phyloP scores from a whole-genome alignment of 2,888 invertebrate genomes.

The Nomada fabriciana region DNA sequence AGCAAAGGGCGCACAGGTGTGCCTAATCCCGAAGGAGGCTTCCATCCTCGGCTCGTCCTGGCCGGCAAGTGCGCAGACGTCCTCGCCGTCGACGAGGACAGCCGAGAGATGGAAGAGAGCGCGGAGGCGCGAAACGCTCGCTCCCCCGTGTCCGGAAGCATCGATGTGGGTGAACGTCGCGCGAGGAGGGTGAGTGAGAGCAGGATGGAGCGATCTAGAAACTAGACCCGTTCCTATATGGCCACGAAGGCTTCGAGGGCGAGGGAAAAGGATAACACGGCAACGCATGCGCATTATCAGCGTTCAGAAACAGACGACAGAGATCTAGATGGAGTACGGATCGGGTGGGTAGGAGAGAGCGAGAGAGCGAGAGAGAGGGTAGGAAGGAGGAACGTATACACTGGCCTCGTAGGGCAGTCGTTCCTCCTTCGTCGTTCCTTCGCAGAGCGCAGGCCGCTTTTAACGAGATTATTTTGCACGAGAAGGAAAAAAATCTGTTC shows the following conservation, averaged over 20 bases:
- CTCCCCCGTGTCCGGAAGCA: slow-evolving; percentile 65
- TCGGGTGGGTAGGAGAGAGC: slow-evolving; percentile 42
- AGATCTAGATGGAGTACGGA: slow-evolving; percentile 56
- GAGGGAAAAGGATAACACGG: slow-evolving; percentile 42
- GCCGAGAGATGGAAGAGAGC: slow-evolving; percentile 44
- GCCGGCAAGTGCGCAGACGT: slow-evolving; percentile 68
- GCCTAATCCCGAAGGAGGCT: slow-evolving; percentile 40
- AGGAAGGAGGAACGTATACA: slow-evolving; percentile 72
- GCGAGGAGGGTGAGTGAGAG: slow-evolving; percentile 48
- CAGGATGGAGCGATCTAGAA: slow-evolving; percentile 54
- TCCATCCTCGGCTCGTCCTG: slow-evolving; percentile 47
- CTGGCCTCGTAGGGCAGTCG: slow-evolving; percentile 78
- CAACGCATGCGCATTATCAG: slow-evolving; percentile 46
- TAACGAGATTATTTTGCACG: slow-evolving; percentile 78
- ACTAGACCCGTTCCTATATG: slow-evolving; percentile 11
- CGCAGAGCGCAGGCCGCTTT: slow-evolving; percentile 74
- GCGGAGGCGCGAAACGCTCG: slow-evolving; percentile 64
- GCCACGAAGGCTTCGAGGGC: background rate
- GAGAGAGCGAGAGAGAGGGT: slow-evolving; percentile 42
- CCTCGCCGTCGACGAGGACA: slow-evolving; percentile 53
- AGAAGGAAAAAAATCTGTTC: background rate
- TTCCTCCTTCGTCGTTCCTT: slow-evolving; percentile 81
- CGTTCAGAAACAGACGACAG: slow-evolving; percentile 36
- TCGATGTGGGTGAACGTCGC: slow-evolving; percentile 64
- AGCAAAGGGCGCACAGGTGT: slow-evolving; percentile 33